These are phyloP conservation scores for Centropus unirufus DNA, from an alignment of 2,113 vertebrate genomes.

Conservation along the genomic window DNA sequence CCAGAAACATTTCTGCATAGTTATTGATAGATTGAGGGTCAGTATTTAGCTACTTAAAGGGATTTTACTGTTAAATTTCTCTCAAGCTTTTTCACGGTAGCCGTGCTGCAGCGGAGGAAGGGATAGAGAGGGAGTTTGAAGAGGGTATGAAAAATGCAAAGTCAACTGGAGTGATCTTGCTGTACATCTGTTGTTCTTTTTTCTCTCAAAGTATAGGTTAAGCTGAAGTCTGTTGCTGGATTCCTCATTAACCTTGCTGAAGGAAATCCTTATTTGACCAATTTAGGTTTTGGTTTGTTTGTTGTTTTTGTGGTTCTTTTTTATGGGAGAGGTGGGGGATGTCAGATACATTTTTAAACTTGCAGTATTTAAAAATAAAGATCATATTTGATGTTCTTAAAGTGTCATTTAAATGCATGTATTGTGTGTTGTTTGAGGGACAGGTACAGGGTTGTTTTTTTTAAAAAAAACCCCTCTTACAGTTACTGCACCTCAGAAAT, in stretches of 20 bases:
- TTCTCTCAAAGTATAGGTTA: conserved; percentile 24
- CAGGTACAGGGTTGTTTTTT: conserved; percentile 49
- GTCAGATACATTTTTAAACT: conserved; percentile 75
- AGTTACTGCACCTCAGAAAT: conserved; percentile 70
- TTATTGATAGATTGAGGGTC: neutral
- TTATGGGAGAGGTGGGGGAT: neutral
- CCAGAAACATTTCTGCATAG: neutral
- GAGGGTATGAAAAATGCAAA: neutral
- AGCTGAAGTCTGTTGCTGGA: conserved; percentile 42
- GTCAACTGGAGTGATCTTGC: neutral
- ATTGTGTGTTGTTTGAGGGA: conserved; percentile 72
- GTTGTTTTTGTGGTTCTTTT: too few relatives aligned
- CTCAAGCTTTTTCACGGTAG: conserved; percentile 9
- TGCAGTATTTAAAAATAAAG: conserved; percentile 79
- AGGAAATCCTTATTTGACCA: conserved; percentile 65
- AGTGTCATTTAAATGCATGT: conserved; percentile 80
- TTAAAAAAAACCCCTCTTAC: conserved; percentile 60
- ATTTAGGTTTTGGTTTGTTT: neutral
- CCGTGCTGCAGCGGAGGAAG: neutral
- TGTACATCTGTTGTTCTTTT: neutral
- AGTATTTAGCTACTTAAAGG: neutral
- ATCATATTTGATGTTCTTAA: conserved; percentile 76
- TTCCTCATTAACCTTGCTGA: conserved; percentile 25
- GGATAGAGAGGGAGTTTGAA: neutral
- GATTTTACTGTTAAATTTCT: conserved; percentile 25